These are phyloP conservation scores for Coenobita brevimanus DNA, from an alignment of 1,140 invertebrate species.

Conservation along the genomic window DNA sequence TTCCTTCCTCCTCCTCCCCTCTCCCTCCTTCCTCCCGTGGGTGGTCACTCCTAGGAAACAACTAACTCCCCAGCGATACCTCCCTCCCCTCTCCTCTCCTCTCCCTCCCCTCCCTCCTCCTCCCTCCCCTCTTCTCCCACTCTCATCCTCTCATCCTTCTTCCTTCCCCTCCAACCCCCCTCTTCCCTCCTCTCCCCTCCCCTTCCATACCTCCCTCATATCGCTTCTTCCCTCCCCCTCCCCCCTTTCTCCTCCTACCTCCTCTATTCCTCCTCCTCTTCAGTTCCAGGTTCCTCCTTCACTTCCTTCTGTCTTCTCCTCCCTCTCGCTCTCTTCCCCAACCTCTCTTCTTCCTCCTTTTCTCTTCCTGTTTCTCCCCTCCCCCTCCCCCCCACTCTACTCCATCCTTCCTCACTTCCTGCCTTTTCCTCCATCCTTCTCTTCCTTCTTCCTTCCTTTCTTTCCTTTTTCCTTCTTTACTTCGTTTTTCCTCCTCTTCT, in stretches of 20 bases:
- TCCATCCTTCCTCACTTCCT: neutral
- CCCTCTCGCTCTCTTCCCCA: too few relatives aligned
- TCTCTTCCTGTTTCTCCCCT: neutral
- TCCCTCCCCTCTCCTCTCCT: neutral
- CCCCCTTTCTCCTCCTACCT: neutral
- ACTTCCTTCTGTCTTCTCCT: neutral
- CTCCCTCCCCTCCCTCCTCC: slow-evolving; percentile 1
- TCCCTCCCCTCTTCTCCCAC: neutral
- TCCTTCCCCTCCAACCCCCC: neutral
- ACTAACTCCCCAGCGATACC: too few relatives aligned
- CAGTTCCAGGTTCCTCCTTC: neutral
- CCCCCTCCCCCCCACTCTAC: neutral
- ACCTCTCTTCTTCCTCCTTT: too few relatives aligned
- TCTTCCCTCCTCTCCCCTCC: neutral
- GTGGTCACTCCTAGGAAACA: too few relatives aligned
- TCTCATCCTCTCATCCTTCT: neutral
- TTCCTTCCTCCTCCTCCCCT: neutral
- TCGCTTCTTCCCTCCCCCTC: too few relatives aligned
- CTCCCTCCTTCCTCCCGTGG: too few relatives aligned
- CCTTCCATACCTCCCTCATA: neutral
- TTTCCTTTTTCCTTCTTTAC: neutral
- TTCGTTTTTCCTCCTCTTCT: too few relatives aligned
- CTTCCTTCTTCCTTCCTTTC: too few relatives aligned
- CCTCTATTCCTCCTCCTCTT: too few relatives aligned
- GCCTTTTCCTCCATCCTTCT: neutral